Conservation (phyloP, 2,888 invertebrate species). For the Torymus tubicola region DNA sequence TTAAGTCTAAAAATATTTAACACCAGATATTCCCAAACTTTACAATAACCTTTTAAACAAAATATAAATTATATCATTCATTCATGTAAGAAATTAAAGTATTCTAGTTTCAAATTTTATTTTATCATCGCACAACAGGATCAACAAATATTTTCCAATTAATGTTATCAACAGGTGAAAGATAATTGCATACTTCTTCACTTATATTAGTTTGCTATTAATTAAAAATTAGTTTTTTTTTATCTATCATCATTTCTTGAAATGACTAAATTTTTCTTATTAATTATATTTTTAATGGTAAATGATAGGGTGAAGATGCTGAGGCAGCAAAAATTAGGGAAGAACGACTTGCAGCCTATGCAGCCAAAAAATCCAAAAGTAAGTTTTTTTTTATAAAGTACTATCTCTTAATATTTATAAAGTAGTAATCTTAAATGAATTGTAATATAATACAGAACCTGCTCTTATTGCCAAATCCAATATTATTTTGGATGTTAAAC, state of each 20-base stretch:
- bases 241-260: not conserved
- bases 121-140: constrained; percentile 34
- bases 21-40: constrained; percentile 72
- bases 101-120: constrained; percentile 28
- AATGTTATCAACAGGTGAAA: constrained; percentile 23
- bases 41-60: constrained; percentile 32
- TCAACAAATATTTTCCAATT: constrained; percentile 32
- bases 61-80: constrained; percentile 29
- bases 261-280: not conserved
- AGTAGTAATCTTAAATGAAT: not conserved
- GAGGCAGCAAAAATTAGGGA: constrained; percentile 87
- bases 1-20: constrained; percentile 51
- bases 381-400: constrained; percentile 64
- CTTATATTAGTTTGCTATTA: constrained; percentile 31
- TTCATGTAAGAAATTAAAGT: constrained; percentile 19
- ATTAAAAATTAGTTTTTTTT: constrained; percentile 4
- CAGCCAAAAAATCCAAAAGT: constrained; percentile 94
- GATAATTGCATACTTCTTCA: constrained; percentile 25
- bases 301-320: constrained; percentile 81
- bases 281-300: constrained; percentile 19
- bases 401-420: constrained; percentile 18
- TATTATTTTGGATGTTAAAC: constrained; percentile 95
- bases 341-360: constrained; percentile 91
- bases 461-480: constrained; percentile 94
- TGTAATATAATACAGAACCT: constrained; percentile 81